Base-by-base conservation (phyloP, 2,888 invertebrate species). In the Poecilus cupreus region DNA sequence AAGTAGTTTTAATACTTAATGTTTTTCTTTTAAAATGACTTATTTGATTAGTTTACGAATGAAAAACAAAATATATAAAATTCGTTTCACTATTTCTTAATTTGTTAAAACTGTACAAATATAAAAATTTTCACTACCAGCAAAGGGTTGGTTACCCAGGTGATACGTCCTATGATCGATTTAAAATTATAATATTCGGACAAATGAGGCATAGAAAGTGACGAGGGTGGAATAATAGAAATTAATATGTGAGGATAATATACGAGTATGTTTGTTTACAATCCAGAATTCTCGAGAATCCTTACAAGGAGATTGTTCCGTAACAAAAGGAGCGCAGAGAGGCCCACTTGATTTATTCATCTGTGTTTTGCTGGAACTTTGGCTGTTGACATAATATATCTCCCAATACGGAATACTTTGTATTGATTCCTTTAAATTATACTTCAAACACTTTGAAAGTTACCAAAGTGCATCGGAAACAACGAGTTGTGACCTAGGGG, bases 381-480 rank as follows among this genome's bases (percentile, higher is more conserved):
- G 43, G 60, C 57, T 77, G 77, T 77, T 64, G 77, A 77, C 77
- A 64, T 75, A 75, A 51, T 75, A 75, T 75, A 75, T 75, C 51
- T 75, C 75, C 51, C 75, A 51, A 75, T 75, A 75, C 51, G 75
- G 75, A 75, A 75, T 75, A 75, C 75, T 72, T 54, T 39, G 54
- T 80, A 80, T 72, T 80, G 80, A 80, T 80, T 80, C 72, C 37
- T 80, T 37, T 70, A 80, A 80, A 80, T 80, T 80, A 80, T 72
- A 80, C 72, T 80, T 80, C 37, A 72, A 68, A 72, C 80, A 80
- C 72, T 80, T 80, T 70, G 37, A 51, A 54, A 80, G 70, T 72
- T 80, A 43, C 46, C 32, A 32, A 68, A 68, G 78, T 78, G 77
- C 77, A 77, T 60, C n/a, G 49, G 68, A 68, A 75, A 75, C 72